Evolutionary conservation across 2,888 invertebrate genomes (phyloP).

Genomic region (Zhengitettix transpicula): DNA sequence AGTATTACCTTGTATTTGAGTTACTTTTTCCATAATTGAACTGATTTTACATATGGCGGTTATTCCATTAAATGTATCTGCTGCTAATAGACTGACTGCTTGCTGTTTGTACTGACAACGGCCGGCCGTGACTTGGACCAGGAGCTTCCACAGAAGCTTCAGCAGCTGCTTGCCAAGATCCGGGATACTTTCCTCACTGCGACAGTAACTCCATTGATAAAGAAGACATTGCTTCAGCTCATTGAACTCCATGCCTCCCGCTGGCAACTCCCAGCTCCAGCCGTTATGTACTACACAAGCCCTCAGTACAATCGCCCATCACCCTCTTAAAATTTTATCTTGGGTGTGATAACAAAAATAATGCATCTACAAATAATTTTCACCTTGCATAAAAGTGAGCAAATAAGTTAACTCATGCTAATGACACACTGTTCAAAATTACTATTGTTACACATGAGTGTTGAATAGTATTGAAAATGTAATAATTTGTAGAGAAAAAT

Average conservation of each 20-base stretch:
- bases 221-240: conserved; percentile 71
- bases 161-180: conserved; percentile 59
- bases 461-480: too few species aligned
- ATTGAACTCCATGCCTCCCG: conserved; percentile 81
- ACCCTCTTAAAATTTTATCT: not conserved
- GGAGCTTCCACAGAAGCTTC: conserved; percentile 64
- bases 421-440: too few species aligned
- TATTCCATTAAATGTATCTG: too few species aligned
- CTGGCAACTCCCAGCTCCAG: conserved; percentile 80
- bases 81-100: conserved; percentile 54
- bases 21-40: too few species aligned
- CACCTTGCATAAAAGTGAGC: too few species aligned
- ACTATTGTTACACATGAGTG: too few species aligned
- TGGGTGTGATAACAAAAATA: too few species aligned
- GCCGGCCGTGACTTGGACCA: conserved; percentile 74
- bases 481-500: too few species aligned
- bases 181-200: conserved; percentile 72
- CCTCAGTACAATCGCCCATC: not conserved
- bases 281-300: conserved; percentile 65
- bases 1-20: too few species aligned
- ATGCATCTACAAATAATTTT: too few species aligned
- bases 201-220: conserved; percentile 53
- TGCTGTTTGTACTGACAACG: conserved; percentile 77
- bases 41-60: too few species aligned
- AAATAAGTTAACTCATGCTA: too few species aligned